phyloP scores from a whole-genome alignment of 2,797 vertebrate species.

The Poeciliopsis infans region DNA sequence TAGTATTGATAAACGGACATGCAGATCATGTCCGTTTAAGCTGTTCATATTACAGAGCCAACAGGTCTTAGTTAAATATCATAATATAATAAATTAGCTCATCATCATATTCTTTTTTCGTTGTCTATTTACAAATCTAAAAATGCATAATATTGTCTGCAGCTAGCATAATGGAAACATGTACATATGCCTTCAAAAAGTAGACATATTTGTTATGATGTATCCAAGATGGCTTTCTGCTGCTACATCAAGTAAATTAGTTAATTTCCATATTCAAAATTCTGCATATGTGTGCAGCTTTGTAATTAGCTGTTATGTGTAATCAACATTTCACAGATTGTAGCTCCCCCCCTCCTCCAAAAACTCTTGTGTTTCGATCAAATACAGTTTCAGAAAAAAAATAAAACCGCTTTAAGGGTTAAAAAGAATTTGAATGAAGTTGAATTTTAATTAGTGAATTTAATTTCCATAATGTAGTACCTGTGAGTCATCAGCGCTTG shows the following conservation, averaged over 20 bases:
- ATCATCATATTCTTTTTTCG: neutral
- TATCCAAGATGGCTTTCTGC: neutral
- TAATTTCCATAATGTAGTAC: conserved; percentile 61
- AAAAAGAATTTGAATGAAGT: conserved; percentile 56
- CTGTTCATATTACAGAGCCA: neutral
- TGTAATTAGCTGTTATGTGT: conserved; percentile 29
- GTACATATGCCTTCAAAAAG: neutral
- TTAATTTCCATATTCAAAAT: conserved; percentile 12
- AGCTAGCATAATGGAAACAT: neutral
- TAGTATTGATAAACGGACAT: conserved; percentile 15
- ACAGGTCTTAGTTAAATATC: neutral
- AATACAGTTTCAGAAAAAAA: conserved; percentile 13
- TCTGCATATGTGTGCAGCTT: conserved; percentile 1
- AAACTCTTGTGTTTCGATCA: conserved; percentile 40
- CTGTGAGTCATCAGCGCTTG: conserved; percentile 38
- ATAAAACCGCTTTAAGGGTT: conserved; percentile 25
- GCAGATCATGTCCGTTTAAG: neutral
- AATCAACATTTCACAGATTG: conserved; percentile 29
- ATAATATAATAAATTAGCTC: neutral
- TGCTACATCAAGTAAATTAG: neutral
- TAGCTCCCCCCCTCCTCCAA: neutral
- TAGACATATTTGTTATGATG: neutral
- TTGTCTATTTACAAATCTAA: neutral
- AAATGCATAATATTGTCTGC: neutral
- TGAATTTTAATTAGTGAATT: conserved; percentile 62